phyloP scores from a whole-genome alignment of 2,888 invertebrate species.

The Synanthedon tipuliformis region DNA sequence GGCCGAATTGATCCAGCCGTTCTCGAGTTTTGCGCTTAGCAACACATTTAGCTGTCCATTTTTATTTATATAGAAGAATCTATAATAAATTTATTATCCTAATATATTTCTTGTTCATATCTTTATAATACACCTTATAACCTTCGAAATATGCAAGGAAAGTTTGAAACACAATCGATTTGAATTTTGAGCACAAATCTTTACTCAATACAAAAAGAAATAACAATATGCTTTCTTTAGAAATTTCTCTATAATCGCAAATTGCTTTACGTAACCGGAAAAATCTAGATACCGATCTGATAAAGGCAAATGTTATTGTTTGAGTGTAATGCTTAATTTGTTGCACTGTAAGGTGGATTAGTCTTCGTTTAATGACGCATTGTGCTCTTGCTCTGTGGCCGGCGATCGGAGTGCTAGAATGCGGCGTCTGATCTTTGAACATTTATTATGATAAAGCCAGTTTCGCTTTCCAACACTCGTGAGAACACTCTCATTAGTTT shows the following conservation, averaged over 20 bases:
- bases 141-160: too few relatives aligned
- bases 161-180: too few relatives aligned
- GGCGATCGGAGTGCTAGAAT: background rate
- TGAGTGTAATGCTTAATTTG: background rate
- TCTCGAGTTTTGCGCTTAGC: too few relatives aligned
- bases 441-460: constrained; percentile 9
- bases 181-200: too few relatives aligned
- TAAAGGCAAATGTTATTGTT: background rate
- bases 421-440: background rate
- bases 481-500: background rate
- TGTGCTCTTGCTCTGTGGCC: background rate
- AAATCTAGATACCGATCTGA: background rate
- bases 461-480: constrained; percentile 11
- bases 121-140: too few relatives aligned
- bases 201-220: too few relatives aligned
- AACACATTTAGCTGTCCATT: too few relatives aligned
- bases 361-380: background rate
- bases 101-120: too few relatives aligned
- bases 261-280: background rate
- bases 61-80: too few relatives aligned
- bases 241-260: background rate
- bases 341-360: background rate
- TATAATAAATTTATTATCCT: too few relatives aligned
- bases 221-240: too few relatives aligned
- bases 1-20: too few relatives aligned